phyloP scores from a whole-genome alignment of 2,113 vertebrate species.

The Phasianus colchicus region DNA sequence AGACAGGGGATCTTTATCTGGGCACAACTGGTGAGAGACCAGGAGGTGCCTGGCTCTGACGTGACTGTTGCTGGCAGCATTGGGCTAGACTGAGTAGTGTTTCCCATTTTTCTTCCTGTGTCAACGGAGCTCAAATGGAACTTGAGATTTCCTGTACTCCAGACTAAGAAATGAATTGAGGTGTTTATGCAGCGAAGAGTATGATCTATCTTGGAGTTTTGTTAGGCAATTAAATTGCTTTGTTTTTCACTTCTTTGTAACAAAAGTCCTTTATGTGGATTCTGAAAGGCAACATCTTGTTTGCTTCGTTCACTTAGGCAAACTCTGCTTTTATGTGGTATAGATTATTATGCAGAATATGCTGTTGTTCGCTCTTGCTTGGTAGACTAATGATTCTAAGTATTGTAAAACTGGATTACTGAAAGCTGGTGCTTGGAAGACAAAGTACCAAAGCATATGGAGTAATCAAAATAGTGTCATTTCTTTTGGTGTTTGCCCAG shows the following conservation, averaged over 20 bases:
- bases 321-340: constrained; percentile 49
- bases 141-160: constrained; percentile 55
- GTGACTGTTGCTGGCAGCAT: background rate
- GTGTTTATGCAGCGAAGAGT: constrained; percentile 29
- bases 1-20: background rate
- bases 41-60: background rate
- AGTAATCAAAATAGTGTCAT: constrained; percentile 58
- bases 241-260: constrained; percentile 30
- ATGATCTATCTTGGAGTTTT: background rate
- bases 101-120: constrained; percentile 3
- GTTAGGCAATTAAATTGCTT: background rate
- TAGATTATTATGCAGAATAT: background rate
- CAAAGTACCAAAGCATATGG: background rate
- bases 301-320: background rate
- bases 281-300: constrained; percentile 27
- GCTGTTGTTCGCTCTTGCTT: background rate
- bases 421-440: constrained; percentile 5
- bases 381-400: background rate
- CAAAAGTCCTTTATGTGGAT: background rate
- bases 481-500: constrained; percentile 64
- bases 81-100: background rate
- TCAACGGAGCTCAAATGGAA: background rate
- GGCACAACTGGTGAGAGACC: background rate
- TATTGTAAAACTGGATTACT: background rate
- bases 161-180: constrained; percentile 28